Evolutionary conservation across 2,113 vertebrate genomes (phyloP), one percentile per base, ranked within the genome.

Genomic region (Cavia aperea): DNA sequence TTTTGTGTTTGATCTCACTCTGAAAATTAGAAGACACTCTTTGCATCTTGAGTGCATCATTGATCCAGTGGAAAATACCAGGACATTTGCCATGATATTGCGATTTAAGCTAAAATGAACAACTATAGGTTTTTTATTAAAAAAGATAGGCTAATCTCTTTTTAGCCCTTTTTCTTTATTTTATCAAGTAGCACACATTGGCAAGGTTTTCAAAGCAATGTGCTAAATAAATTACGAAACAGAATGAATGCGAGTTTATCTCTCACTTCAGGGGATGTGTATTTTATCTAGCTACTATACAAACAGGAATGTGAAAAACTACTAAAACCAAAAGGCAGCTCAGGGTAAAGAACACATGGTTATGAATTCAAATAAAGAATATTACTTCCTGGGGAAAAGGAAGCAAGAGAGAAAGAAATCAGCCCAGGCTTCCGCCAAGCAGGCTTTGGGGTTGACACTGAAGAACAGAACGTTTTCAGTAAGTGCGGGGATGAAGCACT

Each of bases 1-100:
- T 46, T 92, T 93, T 70, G 46, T 92, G 21, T 91, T 83, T 68
- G n/a, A 46, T 83, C 21, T 93, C 29, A 65, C 7, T 86, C 36
- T 90, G 39, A 62, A 92, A 75, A 75, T 66, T 60, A 81, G 3
- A 93, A 51, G 33, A n/a, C 13, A 72, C 5, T 88, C 24, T 94
- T 92, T 87, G 81, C 2, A 66, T 60, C 24, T 86, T 21, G 89
- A 81, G 33, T 26, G 68, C 14, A 33, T 88, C 8, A 63, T n/a
- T 82, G 14, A 68, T 33, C 18, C 3, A 4, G 5, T 62, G 21
- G 68, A 39, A 94, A 92, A 82, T 56, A 56, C 86, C 65, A 88
- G 90, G 19, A 5, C 24, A 43, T 83, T 92, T 89, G 9, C 5
- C 92, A 36, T 49, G 89, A 63, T 83, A 65, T 29, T 77, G 0